phyloP scores from a whole-genome alignment of 2,113 vertebrate genomes.

The Ochotona curzoniae region DNA sequence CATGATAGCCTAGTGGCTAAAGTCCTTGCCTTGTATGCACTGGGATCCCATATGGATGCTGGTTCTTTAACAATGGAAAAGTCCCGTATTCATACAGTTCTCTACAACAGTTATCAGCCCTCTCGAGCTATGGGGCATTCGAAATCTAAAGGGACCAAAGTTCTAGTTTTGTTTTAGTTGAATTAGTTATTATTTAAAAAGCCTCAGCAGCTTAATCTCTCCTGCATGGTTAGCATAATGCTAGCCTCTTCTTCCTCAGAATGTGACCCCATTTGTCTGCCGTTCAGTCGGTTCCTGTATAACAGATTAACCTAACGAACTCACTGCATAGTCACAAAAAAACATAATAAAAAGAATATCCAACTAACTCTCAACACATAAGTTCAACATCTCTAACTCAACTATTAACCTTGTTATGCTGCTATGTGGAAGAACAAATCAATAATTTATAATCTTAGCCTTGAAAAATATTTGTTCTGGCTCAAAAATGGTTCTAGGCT shows the following conservation, averaged over 20 bases:
- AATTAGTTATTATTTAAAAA: conserved; percentile 22
- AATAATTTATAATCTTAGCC: not conserved
- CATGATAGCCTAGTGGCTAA: too few species aligned
- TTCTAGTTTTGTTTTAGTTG: not conserved
- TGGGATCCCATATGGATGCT: too few species aligned
- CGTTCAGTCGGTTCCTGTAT: not conserved
- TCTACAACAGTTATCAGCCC: not conserved
- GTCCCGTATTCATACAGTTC: too few species aligned
- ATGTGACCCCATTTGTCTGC: not conserved
- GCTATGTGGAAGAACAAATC: not conserved
- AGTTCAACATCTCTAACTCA: not conserved
- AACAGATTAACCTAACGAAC: not conserved
- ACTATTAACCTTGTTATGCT: not conserved
- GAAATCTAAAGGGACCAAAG: not conserved
- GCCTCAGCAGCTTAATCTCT: not conserved
- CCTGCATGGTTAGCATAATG: not conserved
- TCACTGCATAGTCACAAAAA: not conserved
- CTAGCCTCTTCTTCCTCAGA: not conserved
- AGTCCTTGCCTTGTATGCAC: too few species aligned
- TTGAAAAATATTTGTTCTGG: not conserved
- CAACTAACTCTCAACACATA: not conserved
- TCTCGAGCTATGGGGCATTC: not conserved
- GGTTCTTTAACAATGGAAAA: not conserved
- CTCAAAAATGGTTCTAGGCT: not conserved
- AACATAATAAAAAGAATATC: not conserved